Conservation (phyloP, 2,797 vertebrate species). For the Tolypeutes matacus region DNA sequence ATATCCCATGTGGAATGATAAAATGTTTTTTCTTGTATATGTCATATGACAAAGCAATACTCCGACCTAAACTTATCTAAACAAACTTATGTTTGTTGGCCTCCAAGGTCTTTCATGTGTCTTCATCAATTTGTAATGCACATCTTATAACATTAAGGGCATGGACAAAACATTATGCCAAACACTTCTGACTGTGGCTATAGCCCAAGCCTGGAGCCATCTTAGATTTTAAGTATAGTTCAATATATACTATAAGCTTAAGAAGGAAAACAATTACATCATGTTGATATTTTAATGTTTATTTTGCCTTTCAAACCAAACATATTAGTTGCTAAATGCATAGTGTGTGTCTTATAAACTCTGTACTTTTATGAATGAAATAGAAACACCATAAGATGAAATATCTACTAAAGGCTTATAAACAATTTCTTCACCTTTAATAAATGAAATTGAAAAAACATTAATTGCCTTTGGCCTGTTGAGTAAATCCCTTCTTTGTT, state of each 20-base stretch:
- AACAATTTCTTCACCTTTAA: not conserved
- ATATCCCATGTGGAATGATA: constrained; percentile 48
- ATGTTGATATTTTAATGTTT: not conserved
- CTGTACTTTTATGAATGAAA: not conserved
- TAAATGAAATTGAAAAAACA: constrained; percentile 25
- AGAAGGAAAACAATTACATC: not conserved
- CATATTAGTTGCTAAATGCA: not conserved
- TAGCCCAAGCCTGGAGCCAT: not conserved
- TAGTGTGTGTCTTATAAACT: not conserved
- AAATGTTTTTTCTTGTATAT: constrained; percentile 1
- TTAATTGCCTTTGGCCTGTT: not conserved
- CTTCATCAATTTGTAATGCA: not conserved
- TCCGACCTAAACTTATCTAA: not conserved
- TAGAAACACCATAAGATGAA: not conserved
- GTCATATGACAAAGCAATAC: not conserved
- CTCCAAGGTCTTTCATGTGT: not conserved
- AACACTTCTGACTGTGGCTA: not conserved
- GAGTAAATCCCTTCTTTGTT: not conserved
- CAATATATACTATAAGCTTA: not conserved
- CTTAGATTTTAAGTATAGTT: not conserved
- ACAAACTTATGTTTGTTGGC: not conserved
- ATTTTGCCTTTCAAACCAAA: not conserved
- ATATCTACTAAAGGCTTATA: not conserved
- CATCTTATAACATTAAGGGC: not conserved
- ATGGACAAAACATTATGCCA: accelerated